A percentile compares a stretch with the other conserved stretches of the same genome.
Conservation (phyloP, 2,113 vertebrate genomes). For the Calypte anna region DNA sequence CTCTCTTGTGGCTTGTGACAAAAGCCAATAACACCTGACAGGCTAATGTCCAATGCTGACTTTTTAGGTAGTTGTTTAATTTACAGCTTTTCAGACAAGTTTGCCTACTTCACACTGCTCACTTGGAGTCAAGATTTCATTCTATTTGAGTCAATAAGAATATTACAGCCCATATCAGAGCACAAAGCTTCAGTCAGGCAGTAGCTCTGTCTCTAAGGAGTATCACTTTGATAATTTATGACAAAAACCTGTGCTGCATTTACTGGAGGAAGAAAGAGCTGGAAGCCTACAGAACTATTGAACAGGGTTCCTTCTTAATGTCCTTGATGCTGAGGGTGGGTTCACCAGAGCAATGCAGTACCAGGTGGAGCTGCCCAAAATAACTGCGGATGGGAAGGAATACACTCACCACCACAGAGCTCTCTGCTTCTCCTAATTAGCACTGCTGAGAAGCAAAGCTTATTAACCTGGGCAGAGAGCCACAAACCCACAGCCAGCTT, state of each 20-base stretch:
- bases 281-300: not conserved
- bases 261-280: not conserved
- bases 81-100: not conserved
- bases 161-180: not conserved
- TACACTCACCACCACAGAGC: not conserved
- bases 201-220: not conserved
- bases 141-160: not conserved
- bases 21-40: not conserved
- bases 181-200: not conserved
- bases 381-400: conserved; percentile 9
- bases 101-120: not conserved
- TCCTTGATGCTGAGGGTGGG: not conserved
- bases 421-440: conserved; percentile 59
- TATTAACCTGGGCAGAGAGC: conserved; percentile 51
- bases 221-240: not conserved
- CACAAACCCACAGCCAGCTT: conserved; percentile 36
- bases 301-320: not conserved
- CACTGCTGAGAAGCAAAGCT: conserved; percentile 56
- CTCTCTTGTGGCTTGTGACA: not conserved
- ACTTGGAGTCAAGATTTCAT: not conserved
- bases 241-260: not conserved
- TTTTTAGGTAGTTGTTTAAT: not conserved
- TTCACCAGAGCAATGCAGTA: not conserved
- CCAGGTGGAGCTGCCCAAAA: not conserved
- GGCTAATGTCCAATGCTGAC: not conserved